phyloP scores from a whole-genome alignment of 2,797 vertebrate genomes.

The Protosalanx chinensis region DNA sequence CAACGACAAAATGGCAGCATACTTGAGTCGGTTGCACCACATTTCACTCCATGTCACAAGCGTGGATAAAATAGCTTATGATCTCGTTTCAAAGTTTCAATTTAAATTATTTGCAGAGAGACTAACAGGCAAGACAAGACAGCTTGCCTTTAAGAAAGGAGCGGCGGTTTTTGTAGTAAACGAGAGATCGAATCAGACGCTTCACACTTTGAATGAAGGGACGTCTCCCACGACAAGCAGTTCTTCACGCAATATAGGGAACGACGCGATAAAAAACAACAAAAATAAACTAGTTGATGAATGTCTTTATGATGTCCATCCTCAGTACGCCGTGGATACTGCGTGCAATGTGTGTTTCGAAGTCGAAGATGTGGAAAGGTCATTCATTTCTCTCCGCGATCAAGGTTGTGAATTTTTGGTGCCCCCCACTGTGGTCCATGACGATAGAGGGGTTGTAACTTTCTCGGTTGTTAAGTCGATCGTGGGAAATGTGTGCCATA shows the following conservation, averaged over 20 bases:
- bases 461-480: conserved; percentile 80
- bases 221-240: neutral
- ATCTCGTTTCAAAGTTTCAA: conserved; percentile 78
- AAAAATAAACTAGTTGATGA: neutral
- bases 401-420: conserved; percentile 79
- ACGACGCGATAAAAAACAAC: neutral
- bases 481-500: conserved; percentile 86
- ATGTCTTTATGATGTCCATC: conserved; percentile 74
- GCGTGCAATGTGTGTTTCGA: conserved; percentile 90
- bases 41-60: conserved; percentile 81
- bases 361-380: conserved; percentile 75
- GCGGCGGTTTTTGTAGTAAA: conserved; percentile 82
- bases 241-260: neutral
- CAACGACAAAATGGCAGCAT: conserved; percentile 77
- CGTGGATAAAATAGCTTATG: conserved; percentile 68
- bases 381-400: conserved; percentile 65
- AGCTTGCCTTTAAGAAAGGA: conserved; percentile 82
- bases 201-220: conserved; percentile 29
- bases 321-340: conserved; percentile 70
- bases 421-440: conserved; percentile 75
- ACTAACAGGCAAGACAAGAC: conserved; percentile 63
- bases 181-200: conserved; percentile 51
- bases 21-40: conserved; percentile 79
- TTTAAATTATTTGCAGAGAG: conserved; percentile 80
- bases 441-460: conserved; percentile 71